phyloP scores from a whole-genome alignment of 2,113 vertebrate species.

The Cervus canadensis region DNA sequence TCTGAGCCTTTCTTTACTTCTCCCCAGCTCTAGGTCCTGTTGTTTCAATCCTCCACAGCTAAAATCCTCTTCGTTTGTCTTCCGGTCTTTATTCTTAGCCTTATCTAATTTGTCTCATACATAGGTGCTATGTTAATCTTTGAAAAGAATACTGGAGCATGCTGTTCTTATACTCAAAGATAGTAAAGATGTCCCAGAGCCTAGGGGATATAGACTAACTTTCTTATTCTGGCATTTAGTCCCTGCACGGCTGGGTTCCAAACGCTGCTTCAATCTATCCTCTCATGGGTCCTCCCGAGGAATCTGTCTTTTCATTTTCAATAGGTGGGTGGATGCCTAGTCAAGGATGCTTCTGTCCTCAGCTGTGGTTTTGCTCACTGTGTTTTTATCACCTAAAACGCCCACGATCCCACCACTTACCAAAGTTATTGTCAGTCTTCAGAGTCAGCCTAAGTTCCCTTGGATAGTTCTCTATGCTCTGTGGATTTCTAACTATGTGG shows the following conservation, averaged over 20 bases:
- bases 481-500: not conserved
- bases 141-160: not conserved
- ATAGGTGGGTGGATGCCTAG: not conserved
- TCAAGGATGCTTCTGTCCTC: not conserved
- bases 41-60: not conserved
- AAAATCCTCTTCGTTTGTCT: not conserved
- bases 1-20: not conserved
- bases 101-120: not conserved
- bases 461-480: not conserved
- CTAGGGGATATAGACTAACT: not conserved
- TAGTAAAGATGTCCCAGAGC: not conserved
- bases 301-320: not conserved
- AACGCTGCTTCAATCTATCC: not conserved
- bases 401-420: not conserved
- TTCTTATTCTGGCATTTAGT: not conserved
- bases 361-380: not conserved
- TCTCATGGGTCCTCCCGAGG: not conserved
- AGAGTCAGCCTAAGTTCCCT: not conserved
- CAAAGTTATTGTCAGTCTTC: not conserved
- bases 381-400: not conserved
- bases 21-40: not conserved
- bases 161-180: not conserved
- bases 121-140: not conserved
- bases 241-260: not conserved
- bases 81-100: not conserved